Conservation (phyloP, 2,113 vertebrate genomes). For the Sclerurus mexicanus region DNA sequence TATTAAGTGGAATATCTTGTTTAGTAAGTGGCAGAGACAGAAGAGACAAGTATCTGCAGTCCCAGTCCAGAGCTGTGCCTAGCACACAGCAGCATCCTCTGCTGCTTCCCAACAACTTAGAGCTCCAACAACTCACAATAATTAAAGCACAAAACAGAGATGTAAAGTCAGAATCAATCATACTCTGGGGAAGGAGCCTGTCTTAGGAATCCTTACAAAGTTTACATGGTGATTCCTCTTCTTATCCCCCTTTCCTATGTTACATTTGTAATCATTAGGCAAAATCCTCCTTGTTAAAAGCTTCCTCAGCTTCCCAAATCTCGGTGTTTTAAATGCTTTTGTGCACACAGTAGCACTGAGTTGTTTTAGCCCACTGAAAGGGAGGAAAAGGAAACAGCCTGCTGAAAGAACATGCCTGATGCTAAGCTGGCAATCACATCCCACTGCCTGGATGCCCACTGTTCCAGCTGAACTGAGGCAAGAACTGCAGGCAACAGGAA, state of each 20-base stretch:
- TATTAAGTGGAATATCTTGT: not conserved
- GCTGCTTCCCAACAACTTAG: not conserved
- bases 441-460: conserved; percentile 48
- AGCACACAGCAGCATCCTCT: rapidly evolving
- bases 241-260: not conserved
- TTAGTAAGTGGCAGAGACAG: not conserved
- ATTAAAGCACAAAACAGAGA: not conserved
- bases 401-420: not conserved
- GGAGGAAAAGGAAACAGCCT: not conserved
- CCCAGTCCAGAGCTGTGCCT: not conserved
- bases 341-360: not conserved
- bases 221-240: not conserved
- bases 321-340: not conserved
- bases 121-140: not conserved
- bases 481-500: not conserved
- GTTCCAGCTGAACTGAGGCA: conserved; percentile 37
- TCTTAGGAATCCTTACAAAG: not conserved
- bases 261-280: not conserved
- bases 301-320: not conserved
- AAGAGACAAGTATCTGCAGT: not conserved
- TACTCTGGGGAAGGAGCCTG: not conserved
- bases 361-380: not conserved
- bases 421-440: conserved; percentile 40
- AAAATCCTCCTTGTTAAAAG: not conserved
- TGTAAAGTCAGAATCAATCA: not conserved